These are phyloP conservation scores for Chironex yamaguchii DNA, from an alignment of 30 jellyfish, hydroid and myxozoan genomes.

Conservation along the genomic window DNA sequence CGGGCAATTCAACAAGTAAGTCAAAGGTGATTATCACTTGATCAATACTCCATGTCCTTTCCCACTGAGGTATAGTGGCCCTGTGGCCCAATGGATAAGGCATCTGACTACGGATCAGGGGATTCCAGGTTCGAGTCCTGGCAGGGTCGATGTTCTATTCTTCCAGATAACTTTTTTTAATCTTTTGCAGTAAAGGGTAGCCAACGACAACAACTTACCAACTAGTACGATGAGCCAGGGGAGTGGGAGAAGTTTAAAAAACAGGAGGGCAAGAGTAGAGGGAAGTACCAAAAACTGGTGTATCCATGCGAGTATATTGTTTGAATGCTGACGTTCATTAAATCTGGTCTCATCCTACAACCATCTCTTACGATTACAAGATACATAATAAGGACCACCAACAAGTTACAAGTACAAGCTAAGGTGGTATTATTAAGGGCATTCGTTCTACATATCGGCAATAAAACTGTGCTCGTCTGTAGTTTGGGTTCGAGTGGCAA, in stretches of 20 bases:
- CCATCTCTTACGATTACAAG: no score
- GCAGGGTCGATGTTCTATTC: constrained; percentile 58
- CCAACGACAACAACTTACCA: background rate
- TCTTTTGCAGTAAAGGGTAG: background rate
- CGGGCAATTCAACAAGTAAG: background rate
- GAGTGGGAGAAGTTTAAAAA: background rate
- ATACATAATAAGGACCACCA: no score
- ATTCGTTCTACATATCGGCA: no score
- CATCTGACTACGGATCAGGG: constrained; percentile 85
- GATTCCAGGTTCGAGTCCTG: constrained; percentile 88
- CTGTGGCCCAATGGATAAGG: constrained; percentile 85
- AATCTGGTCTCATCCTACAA: no score
- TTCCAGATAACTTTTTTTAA: no score
- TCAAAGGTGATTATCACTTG: background rate
- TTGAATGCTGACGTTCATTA: no score
- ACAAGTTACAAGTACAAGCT: no score
- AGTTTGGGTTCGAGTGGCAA: no score
- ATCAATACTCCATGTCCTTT: background rate
- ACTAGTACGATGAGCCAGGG: background rate
- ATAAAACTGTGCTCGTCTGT: no score
- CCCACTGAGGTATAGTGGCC: constrained; percentile 47
- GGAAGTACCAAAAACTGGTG: no score
- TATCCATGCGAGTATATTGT: no score
- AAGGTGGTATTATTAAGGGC: no score
- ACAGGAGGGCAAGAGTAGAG: background rate